Percentiles rank a stretch among this genome's conserved stretches.
These are phyloP conservation scores for Pseudochirops corinnae DNA, from an alignment of 2,797 vertebrate species.

Conservation along the genomic window DNA sequence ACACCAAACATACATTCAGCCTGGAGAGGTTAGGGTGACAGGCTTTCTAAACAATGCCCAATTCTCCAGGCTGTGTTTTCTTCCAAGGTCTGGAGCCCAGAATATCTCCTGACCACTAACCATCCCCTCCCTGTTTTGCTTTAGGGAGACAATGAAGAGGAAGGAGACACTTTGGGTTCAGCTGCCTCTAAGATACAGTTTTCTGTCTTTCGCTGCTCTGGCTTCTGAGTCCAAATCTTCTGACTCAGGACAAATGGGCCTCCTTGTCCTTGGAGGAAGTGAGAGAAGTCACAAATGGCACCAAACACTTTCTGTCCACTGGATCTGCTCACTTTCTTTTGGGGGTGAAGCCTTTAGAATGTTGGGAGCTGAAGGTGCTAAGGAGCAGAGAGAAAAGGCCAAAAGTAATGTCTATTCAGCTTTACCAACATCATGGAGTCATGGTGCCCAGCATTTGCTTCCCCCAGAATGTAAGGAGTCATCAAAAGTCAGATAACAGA, in stretches of 20 bases:
- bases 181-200: constrained; percentile 49
- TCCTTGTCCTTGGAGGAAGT: constrained; percentile 20
- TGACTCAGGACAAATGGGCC: constrained; percentile 36
- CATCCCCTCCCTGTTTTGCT: constrained; percentile 41
- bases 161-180: constrained; percentile 53
- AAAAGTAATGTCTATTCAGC: not conserved
- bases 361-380: not conserved
- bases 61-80: constrained; percentile 3
- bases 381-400: not conserved
- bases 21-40: constrained; percentile 74
- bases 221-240: constrained; percentile 44
- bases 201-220: constrained; percentile 58
- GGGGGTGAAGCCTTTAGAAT: not conserved
- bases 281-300: constrained; percentile 26
- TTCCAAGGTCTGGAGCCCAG: constrained; percentile 63
- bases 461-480: constrained; percentile 13
- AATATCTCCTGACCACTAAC: not conserved
- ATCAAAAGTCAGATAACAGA: constrained; percentile 43
- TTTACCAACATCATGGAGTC: not conserved
- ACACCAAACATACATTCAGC: constrained; percentile 75
- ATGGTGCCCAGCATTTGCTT: not conserved
- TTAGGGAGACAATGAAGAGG: constrained; percentile 56
- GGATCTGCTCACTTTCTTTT: constrained; percentile 3
- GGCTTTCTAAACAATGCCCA: constrained; percentile 77
- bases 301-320: not conserved